Conservation (phyloP, 2,797 vertebrate genomes). For the Galaxias olidus region DNA sequence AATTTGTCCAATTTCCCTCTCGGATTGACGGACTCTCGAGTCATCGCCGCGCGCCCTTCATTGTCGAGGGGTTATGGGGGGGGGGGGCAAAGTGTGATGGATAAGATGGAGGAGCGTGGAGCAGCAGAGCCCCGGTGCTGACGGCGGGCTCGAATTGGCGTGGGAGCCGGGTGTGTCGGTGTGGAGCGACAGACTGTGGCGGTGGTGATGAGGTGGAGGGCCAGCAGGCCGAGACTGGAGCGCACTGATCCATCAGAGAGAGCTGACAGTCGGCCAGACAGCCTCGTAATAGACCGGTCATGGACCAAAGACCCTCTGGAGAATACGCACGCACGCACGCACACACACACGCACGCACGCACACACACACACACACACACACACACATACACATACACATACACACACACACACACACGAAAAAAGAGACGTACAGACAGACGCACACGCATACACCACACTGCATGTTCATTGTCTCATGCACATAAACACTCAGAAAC, state of each 20-base stretch:
- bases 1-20: slow-evolving; percentile 46
- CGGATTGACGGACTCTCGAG: slow-evolving; percentile 49
- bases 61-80: background rate
- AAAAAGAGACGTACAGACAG: slow-evolving; percentile 1
- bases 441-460: background rate
- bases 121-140: slow-evolving; percentile 30
- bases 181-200: slow-evolving; percentile 23
- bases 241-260: slow-evolving; percentile 68
- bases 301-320: slow-evolving; percentile 24
- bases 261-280: slow-evolving; percentile 70
- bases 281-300: slow-evolving; percentile 66
- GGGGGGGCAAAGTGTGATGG: background rate
- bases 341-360: slow-evolving; percentile 28
- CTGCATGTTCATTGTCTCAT: background rate
- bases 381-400: background rate
- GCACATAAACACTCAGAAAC: no score
- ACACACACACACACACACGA: background rate
- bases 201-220: slow-evolving; percentile 65
- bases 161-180: background rate
- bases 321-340: slow-evolving; percentile 34
- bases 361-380: background rate
- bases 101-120: slow-evolving; percentile 30
- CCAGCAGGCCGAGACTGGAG: slow-evolving; percentile 54
- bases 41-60: slow-evolving; percentile 20
- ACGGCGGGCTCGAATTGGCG: slow-evolving; percentile 21